Base-by-base conservation (phyloP, 2,113 vertebrate genomes). In the Eudyptes chrysolophus region DNA sequence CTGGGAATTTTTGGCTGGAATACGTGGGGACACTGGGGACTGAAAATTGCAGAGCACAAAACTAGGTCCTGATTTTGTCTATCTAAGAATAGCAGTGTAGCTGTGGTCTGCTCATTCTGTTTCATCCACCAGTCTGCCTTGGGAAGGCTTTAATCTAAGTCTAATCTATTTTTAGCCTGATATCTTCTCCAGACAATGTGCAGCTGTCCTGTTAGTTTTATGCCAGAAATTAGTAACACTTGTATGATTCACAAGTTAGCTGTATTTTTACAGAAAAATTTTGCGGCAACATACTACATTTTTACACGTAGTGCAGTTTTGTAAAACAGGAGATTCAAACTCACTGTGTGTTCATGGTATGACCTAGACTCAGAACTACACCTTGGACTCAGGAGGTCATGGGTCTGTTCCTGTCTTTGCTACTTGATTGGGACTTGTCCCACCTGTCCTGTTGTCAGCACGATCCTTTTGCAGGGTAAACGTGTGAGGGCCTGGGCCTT, bases 81-180 rank as follows among this genome's bases (percentile, higher is more conserved):
- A 17, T 94, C 96, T 97, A 96, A 96, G 97, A 94, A 97, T 94
- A 95, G 93, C 87, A 83, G 77, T 12, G 77, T 54, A 38, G 84
- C 84, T 89, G 64, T 95, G 87, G 84, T 91, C 95, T 97, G 81
- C 74, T 96, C 36, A 2, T 58, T 79, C 91, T 49, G 78, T 36
- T 97, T 90, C 1, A 0, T 94, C 89, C 95, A 84, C 96, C 89
- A 96, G 94, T 95, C 97, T 94, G 94, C 86, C 90, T 95, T 96
- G 94, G 91, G 94, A 97, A 93, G 89, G 93, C 87, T 97, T 96
- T 97, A 97, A 97, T 97, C 94, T 94, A 82, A 97, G 89, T 51
- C 95, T 94, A 89, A 96, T 90, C 95, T 97, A 96, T 97, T 97
- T 97, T 97, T 97, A 97, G 96, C 93, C 70, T 93, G 94, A 77